These are phyloP conservation scores for Solea senegalensis DNA, from an alignment of 2,113 vertebrate genomes.

Conservation along the genomic window DNA sequence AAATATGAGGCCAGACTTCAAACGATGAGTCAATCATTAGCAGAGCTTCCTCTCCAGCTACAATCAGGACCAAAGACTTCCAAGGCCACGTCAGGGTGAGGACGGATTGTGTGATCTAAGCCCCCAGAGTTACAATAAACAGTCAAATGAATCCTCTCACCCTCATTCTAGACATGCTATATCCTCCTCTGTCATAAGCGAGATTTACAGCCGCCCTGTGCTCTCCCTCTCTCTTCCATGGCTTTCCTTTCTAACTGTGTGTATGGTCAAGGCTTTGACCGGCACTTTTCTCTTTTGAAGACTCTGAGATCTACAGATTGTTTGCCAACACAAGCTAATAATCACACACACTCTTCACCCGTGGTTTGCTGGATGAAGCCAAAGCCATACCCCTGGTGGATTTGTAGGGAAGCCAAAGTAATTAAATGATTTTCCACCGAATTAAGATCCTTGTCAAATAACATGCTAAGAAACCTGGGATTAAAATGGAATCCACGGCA, in stretches of 20 bases:
- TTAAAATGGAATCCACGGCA: constrained; percentile 30
- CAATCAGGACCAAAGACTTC: constrained; percentile 57
- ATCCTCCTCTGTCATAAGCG: constrained; percentile 79
- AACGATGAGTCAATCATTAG: constrained; percentile 54
- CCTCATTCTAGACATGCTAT: constrained; percentile 64
- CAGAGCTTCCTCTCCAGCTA: constrained; percentile 36
- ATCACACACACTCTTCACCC: constrained; percentile 57
- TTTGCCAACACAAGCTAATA: constrained; percentile 64
- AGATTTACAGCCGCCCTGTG: constrained; percentile 70
- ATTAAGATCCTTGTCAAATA: constrained; percentile 58
- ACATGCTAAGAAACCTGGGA: constrained; percentile 41
- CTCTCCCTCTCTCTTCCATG: constrained; percentile 58
- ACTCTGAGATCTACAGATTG: constrained; percentile 54
- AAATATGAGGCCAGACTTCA: constrained; percentile 32
- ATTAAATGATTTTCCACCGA: constrained; percentile 71
- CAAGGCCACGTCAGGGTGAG: constrained; percentile 44
- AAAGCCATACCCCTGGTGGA: constrained; percentile 41
- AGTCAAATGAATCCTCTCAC: constrained; percentile 75
- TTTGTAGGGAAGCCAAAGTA: constrained; percentile 60
- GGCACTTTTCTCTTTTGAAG: constrained; percentile 52
- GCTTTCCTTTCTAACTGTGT: constrained; percentile 59
- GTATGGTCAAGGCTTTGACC: constrained; percentile 67
- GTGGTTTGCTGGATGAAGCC: constrained; percentile 42
- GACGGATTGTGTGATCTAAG: constrained; percentile 48
- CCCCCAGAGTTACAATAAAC: constrained; percentile 60